A percentile compares a stretch with the other conserved stretches of the same genome.
Conservation (phyloP, 2,113 vertebrate species). For the Struthio camelus region DNA sequence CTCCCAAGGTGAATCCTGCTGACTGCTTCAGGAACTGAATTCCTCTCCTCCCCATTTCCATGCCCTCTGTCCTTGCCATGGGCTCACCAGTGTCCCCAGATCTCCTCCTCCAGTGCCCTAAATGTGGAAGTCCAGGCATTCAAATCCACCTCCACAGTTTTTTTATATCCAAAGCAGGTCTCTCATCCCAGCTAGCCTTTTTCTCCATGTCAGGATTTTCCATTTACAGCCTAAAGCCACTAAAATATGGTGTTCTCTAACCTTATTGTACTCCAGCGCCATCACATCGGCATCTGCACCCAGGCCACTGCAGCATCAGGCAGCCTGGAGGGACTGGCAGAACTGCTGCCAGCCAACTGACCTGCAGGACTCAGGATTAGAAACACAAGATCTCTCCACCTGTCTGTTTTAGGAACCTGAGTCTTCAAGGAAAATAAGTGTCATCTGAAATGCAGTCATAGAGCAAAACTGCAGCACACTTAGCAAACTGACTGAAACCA, state of each 20-base stretch:
- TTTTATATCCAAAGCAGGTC: background rate
- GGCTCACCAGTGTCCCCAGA: background rate
- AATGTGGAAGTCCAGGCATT: background rate
- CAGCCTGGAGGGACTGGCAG: background rate
- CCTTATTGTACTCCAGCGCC: background rate
- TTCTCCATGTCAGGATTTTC: background rate
- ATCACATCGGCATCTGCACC: background rate
- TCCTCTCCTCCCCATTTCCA: background rate
- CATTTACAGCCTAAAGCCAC: background rate
- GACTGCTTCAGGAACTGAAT: background rate
- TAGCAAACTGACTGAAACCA: background rate
- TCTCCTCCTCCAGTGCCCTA: background rate
- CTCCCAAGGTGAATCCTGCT: background rate
- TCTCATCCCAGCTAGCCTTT: background rate
- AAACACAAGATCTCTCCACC: background rate
- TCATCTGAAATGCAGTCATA: slow-evolving; percentile 2
- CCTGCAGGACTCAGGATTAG: background rate
- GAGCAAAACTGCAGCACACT: background rate
- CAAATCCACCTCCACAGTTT: background rate
- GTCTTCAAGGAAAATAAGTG: background rate
- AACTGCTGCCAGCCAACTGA: background rate
- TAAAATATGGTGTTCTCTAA: background rate
- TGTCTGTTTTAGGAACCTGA: background rate
- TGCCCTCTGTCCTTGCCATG: background rate
- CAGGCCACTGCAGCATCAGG: background rate